phyloP scores from a whole-genome alignment of 1,140 invertebrate genomes.

The Uloborus diversus region DNA sequence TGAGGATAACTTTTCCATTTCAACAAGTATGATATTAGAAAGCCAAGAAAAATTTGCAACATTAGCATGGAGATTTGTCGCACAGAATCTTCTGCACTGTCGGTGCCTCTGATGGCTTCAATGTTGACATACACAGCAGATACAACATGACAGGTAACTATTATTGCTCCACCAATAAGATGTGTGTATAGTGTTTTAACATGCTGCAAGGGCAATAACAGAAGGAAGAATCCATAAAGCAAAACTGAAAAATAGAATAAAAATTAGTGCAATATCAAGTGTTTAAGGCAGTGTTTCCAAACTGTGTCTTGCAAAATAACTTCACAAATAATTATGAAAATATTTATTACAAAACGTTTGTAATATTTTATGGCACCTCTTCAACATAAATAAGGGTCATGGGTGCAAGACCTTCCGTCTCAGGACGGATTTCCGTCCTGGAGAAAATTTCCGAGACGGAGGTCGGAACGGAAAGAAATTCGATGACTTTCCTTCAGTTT shows the following conservation, averaged over 20 bases:
- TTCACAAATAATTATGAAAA: no score
- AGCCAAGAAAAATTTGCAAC: slow-evolving; percentile 66
- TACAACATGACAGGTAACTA: slow-evolving; percentile 66
- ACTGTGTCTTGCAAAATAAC: no score
- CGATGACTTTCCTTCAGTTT: no score
- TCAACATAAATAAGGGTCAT: no score
- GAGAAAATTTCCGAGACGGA: no score
- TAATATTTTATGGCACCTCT: no score
- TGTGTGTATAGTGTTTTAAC: slow-evolving; percentile 70
- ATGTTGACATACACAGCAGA: slow-evolving; percentile 67
- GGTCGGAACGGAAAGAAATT: no score
- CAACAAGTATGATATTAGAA: slow-evolving; percentile 66
- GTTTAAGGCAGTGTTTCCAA: neutral
- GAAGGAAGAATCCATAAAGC: slow-evolving; percentile 67
- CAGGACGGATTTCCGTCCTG: no score
- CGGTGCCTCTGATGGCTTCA: slow-evolving; percentile 59
- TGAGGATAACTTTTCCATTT: slow-evolving; percentile 65
- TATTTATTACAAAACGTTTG: no score
- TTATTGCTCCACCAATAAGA: slow-evolving; percentile 66
- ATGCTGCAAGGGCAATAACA: slow-evolving; percentile 68
- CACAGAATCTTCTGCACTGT: slow-evolving; percentile 61
- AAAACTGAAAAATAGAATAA: slow-evolving; percentile 65
- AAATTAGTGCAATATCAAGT: neutral
- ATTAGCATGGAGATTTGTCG: slow-evolving; percentile 65
- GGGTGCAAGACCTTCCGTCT: no score